Evolutionary conservation across 2,888 invertebrate species (phyloP), one percentile per base, ranked within the genome.

Genomic region (Tridacna crocea): DNA sequence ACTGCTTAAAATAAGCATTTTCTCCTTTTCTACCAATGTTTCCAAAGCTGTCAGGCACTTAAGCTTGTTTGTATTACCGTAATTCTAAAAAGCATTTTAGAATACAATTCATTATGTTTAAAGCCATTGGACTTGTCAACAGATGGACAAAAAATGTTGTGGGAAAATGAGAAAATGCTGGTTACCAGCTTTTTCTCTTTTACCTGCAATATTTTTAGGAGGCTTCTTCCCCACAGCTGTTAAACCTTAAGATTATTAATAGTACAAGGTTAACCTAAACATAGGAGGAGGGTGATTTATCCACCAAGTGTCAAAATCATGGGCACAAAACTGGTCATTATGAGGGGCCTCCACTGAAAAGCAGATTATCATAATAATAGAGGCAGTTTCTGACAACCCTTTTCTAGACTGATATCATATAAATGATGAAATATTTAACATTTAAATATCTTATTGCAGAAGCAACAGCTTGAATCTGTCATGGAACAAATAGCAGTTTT

Each of bases 361-460:
- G 47, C 26, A 47, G 51, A 72, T 72, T 72, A 72, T 36, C 72
- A 72, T 72, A 72, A 72, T 72, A 72, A 72, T 72, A 72, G 72
- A 26, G 55, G 55, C 55, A 55, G 55, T 55, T 15, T 19, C 55
- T 19, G 19, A 19, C 17, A 55, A 55, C 55, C 55, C 55, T 55
- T 55, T 55, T 10, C 36, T 8, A 36, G 8, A 36, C 36, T 8
- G 36, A 36, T n/a, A n/a, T n/a, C n/a, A n/a, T n/a, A n/a, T n/a
- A n/a, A n/a, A n/a, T n/a, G n/a, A n/a, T n/a, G n/a, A n/a, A n/a
- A n/a, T n/a, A n/a, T n/a, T n/a, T n/a, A 17, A 19, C 10, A 10
- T 55, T 36, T 2, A 36, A 36, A 36, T 36, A 36, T 36, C 36
- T 36, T 36, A 36, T 36, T 36, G 36, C 36, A 36, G 36, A 36